Percentiles rank a stretch among this genome's conserved stretches.
phyloP scores from a whole-genome alignment of 2,888 invertebrate genomes.

The Lepidocyrtinus sp. region DNA sequence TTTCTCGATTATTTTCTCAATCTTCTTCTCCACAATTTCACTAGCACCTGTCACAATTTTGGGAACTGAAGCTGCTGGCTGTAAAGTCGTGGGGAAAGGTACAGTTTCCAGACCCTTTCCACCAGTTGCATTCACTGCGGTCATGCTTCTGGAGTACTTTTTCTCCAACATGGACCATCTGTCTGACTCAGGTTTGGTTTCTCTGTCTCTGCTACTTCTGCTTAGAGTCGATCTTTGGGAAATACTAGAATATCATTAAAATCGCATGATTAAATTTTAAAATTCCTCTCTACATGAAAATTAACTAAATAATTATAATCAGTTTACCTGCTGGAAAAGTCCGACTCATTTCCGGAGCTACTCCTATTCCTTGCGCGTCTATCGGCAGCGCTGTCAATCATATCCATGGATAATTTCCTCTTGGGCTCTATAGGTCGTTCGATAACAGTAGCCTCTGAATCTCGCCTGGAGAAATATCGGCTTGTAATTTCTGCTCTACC shows the following conservation, averaged over 20 bases:
- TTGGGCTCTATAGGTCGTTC: slow-evolving; percentile 66
- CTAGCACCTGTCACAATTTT: slow-evolving; percentile 63
- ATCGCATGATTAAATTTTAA: slow-evolving; percentile 37
- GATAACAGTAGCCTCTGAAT: slow-evolving; percentile 69
- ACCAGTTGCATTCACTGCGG: slow-evolving; percentile 65
- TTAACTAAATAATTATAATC: no score
- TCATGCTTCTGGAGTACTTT: slow-evolving; percentile 70
- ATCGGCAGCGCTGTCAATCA: slow-evolving; percentile 59
- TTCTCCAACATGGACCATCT: slow-evolving; percentile 70
- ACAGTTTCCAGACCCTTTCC: slow-evolving; percentile 37
- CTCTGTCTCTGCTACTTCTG: slow-evolving; percentile 36
- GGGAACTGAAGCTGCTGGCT: slow-evolving; percentile 58
- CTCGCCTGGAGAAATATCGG: slow-evolving; percentile 64
- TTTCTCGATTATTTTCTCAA: slow-evolving; percentile 68
- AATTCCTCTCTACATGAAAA: slow-evolving; percentile 61
- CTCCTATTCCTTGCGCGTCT: slow-evolving; percentile 66
- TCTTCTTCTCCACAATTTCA: slow-evolving; percentile 68
- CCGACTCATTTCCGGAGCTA: slow-evolving; percentile 68
- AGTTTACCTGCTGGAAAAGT: slow-evolving; percentile 68
- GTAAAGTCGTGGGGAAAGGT: slow-evolving; percentile 58
- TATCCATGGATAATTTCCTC: slow-evolving; percentile 57
- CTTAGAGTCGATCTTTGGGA: slow-evolving; percentile 43
- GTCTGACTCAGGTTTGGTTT: slow-evolving; percentile 55
- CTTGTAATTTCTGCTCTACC: slow-evolving; percentile 53
- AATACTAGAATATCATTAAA: slow-evolving; percentile 30